A percentile compares a stretch with the other conserved stretches of the same genome.
Evolutionary conservation across 92 coral and sea anemone species (phyloP).

Genomic region (Paragorgia papillata): DNA sequence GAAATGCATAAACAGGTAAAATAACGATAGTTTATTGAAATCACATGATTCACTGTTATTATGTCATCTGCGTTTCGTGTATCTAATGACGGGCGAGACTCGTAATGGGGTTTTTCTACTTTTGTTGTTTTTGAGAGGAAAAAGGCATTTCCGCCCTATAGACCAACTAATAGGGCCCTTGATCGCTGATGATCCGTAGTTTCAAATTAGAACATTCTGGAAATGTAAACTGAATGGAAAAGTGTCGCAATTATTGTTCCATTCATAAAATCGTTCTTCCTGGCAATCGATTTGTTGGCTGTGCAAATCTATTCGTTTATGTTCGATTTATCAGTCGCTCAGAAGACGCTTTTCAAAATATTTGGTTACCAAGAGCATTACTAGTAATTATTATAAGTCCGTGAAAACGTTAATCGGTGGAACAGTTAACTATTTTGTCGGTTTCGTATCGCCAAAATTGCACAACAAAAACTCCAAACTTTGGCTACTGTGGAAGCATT

Average conservation of each 20-base stretch:
- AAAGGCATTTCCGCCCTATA: conserved; percentile 39
- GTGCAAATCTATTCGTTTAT: conserved; percentile 6
- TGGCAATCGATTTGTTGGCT: conserved; percentile 3
- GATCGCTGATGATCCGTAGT: conserved; percentile 14
- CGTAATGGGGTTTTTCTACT: conserved; percentile 19
- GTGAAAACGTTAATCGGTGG: neutral
- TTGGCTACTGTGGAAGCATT: neutral
- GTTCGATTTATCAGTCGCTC: conserved; percentile 39
- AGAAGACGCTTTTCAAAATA: conserved; percentile 20
- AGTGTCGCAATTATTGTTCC: neutral
- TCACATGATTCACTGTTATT: conserved; percentile 34
- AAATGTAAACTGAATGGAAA: neutral
- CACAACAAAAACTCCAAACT: neutral
- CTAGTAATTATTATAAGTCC: conserved; percentile 9
- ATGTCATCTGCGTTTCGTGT: conserved; percentile 25
- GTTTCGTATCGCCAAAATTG: neutral
- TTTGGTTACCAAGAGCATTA: conserved; percentile 41
- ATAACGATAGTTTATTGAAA: conserved; percentile 36
- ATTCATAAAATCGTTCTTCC: neutral
- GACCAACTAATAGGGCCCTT: neutral
- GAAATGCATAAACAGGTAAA: conserved; percentile 99
- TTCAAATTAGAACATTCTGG: conserved; percentile 10
- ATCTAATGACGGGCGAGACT: conserved; percentile 11
- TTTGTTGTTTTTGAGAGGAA: conserved; percentile 41
- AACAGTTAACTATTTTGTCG: neutral